A percentile compares a stretch with the other conserved stretches of the same genome.
phyloP scores from a whole-genome alignment of 2,113 vertebrate species.

The Zapornia atra region DNA sequence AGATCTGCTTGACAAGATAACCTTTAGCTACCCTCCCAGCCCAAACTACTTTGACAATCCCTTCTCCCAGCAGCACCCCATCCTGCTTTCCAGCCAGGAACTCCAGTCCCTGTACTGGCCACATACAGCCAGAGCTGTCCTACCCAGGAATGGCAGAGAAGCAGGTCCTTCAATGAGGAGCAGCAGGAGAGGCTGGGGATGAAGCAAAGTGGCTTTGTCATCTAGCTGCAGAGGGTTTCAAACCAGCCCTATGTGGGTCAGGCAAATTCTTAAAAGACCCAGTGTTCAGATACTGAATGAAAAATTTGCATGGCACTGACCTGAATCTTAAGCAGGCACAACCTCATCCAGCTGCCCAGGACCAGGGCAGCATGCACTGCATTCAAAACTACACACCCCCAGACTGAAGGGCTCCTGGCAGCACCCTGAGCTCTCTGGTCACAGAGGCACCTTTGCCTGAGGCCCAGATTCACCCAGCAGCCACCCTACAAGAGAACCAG shows the following conservation, averaged over 20 bases:
- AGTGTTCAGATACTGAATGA: slow-evolving; percentile 34
- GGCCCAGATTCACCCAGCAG: neutral
- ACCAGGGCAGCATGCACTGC: accelerated
- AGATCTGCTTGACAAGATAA: neutral
- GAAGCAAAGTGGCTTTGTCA: neutral
- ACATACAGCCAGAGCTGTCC: neutral
- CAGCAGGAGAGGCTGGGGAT: neutral
- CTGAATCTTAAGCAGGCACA: slow-evolving; percentile 46
- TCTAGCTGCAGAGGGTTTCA: neutral
- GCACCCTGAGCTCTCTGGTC: accelerated
- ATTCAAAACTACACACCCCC: accelerated
- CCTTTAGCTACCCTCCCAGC: neutral
- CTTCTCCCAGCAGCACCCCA: neutral
- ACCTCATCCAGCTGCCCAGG: neutral
- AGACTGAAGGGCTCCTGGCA: accelerated
- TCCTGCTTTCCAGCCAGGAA: neutral
- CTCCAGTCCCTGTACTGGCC: accelerated
- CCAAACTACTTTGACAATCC: accelerated
- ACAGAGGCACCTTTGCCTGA: accelerated
- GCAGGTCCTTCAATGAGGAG: neutral
- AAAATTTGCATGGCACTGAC: neutral
- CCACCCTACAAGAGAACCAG: accelerated
- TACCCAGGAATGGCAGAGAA: neutral
- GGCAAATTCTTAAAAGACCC: neutral
- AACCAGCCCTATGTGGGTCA: slow-evolving; percentile 57